Base-by-base conservation (phyloP, 2,113 vertebrate species). In the Cyphomyrus plagiostoma region DNA sequence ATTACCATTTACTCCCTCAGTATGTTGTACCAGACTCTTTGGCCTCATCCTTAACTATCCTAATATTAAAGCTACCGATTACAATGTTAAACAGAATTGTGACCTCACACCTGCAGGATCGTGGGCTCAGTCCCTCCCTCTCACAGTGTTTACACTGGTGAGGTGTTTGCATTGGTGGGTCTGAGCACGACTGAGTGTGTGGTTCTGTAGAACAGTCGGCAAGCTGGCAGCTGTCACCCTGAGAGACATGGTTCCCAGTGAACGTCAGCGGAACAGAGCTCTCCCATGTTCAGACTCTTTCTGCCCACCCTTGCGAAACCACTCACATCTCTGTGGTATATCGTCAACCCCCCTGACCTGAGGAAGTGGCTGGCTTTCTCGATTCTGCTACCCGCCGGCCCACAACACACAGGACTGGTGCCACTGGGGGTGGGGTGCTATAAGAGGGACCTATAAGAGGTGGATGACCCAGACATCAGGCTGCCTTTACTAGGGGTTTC, bases 321-420 rank as follows among this genome's bases (percentile, higher is more conserved):
- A 15, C 83, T 70, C 89, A 86, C 84, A 86, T 70, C 82, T 56
- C 80, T 19, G 30, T 86, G 45, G 19, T 13, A n/a, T 58, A 19
- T 21, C 23, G 10, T 50, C 82, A 26, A 26, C 13, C 23, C 58
- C 48, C 56, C 35, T 74, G 42, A 89, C 21, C 49, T 66, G 42
- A 84, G 10, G 45, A 58, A 84, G 26, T 19, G 19, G 19, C 53
- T 50, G 83, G 26, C 13, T 52, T n/a, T 42, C 53, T 85, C 39
- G 88, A 56, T 89, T 89, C 88, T 53, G 82, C 80, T 42, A 45
- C 21, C 87, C 84, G 10, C 82, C 85, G 48, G 56, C 52, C 19
- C 46, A 86, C 53, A 86, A 74, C 84, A 50, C 80, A 42, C 21
- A 11, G 39, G 35, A 4, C 4, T 62, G 49, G 42, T 46, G 26